Base-by-base conservation (phyloP, 2,888 invertebrate genomes). In the Clunio marinus region DNA sequence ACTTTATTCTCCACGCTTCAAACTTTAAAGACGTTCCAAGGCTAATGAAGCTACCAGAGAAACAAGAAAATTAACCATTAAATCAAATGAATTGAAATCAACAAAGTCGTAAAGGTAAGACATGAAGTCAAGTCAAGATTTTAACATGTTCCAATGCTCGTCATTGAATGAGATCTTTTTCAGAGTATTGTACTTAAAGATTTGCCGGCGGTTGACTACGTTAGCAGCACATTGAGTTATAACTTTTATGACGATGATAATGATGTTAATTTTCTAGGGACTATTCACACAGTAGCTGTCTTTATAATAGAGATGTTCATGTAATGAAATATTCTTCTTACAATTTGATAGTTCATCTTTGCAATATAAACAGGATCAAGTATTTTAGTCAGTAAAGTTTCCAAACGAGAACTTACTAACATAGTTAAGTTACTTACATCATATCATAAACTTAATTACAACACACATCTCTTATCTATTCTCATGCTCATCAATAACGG, bases 41-140 rank as follows among this genome's bases (percentile, higher is more conserved):
- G 51, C 51, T 51, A 51, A 51, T 51, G 51, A 51, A 51, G 51
- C 51, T 51, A 20, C 51, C 51, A 51, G 2, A 3, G 13, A 13
- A 51, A 17, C 17, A 17, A 51, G 7, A 17, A 17, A 51, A 51
- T 17, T 13, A 51, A 4, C 45, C 45, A 45, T 45, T 45, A 45
- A 45, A 45, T 15, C 8, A n/a, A 22, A 51, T 22, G 51, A 51
- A 51, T 51, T 51, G 51, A 51, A 51, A 20, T 51, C 5, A 51
- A 17, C 17, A 51, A 5, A 15, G 15, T 10, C n/a, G 15, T 7
- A 45, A 32, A 32, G 35, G 13, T 8, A 13, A 32, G 5, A 5
- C 35, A 13, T 32, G 35, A 13, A 32, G 13, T 32, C 35, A 13
- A 32, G 35, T n/a, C 35, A 32, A 32, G 7, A 8, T 32, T 32